Conservation (phyloP, 1,140 invertebrate genomes). For the Anastrepha ludens region DNA sequence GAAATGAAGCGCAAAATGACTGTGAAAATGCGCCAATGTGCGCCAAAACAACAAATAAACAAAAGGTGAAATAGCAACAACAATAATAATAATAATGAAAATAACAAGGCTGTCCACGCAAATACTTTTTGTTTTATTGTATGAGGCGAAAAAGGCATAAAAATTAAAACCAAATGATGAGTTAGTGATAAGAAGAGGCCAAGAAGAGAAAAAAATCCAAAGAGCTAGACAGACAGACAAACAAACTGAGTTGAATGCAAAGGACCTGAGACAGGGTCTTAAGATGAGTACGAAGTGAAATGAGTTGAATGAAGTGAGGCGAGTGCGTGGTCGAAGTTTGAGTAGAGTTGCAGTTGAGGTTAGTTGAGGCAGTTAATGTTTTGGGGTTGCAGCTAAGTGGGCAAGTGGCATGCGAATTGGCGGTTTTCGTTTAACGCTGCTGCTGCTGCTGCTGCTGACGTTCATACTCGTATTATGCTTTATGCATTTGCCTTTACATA, state of each 20-base stretch:
- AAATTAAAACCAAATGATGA: constrained; percentile 53
- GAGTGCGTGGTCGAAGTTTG: neutral
- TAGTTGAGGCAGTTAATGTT: neutral
- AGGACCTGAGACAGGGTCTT: neutral
- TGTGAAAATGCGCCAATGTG: neutral
- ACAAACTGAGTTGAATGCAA: no score
- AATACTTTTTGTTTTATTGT: neutral
- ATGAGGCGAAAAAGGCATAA: constrained; percentile 1
- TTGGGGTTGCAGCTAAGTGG: neutral
- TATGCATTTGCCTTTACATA: neutral
- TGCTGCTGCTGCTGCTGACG: neutral
- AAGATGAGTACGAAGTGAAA: neutral
- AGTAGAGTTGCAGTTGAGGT: neutral
- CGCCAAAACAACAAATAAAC: constrained; percentile 13
- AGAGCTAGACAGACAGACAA: neutral
- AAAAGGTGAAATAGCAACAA: neutral
- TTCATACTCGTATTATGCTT: neutral
- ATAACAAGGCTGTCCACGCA: neutral
- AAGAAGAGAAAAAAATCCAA: neutral
- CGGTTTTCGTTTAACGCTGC: constrained; percentile 5
- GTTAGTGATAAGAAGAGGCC: constrained; percentile 25
- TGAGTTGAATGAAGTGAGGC: constrained; percentile 1
- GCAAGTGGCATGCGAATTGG: constrained; percentile 55
- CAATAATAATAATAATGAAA: constrained; percentile 4
- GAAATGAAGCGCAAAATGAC: constrained; percentile 6